phyloP scores from a whole-genome alignment of 2,797 vertebrate genomes.

The Nyctalus aviator region DNA sequence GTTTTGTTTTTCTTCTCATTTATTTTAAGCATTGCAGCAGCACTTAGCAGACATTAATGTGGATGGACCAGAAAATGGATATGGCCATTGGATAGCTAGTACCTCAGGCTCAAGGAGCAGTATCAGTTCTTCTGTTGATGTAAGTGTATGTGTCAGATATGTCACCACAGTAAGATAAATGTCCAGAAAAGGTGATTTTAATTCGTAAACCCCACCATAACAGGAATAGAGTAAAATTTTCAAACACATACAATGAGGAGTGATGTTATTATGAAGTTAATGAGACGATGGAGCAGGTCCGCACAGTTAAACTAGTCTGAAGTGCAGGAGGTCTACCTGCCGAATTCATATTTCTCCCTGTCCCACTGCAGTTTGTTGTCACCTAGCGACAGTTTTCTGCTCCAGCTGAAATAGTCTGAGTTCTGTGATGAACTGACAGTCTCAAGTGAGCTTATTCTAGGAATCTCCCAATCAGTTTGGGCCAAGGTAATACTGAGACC shows the following conservation, averaged over 20 bases:
- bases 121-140: slow-evolving; percentile 92
- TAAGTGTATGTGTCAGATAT: slow-evolving; percentile 86
- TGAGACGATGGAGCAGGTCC: background rate
- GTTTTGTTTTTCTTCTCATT: slow-evolving; percentile 18
- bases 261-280: background rate
- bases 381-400: slow-evolving; percentile 1
- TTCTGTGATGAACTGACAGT: background rate
- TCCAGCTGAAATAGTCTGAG: slow-evolving; percentile 17
- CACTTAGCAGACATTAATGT: slow-evolving; percentile 99
- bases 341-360: background rate
- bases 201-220: background rate
- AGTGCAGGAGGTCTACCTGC: background rate
- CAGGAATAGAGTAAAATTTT: slow-evolving; percentile 45
- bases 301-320: background rate
- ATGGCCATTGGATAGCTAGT: slow-evolving; percentile 99
- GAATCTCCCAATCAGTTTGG: background rate
- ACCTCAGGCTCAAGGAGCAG: slow-evolving; percentile 96
- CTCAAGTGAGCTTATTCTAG: background rate
- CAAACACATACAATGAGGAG: background rate
- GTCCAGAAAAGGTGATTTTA: background rate
- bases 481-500: background rate
- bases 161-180: slow-evolving; percentile 3
- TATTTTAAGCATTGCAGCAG: slow-evolving; percentile 93
- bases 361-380: background rate
- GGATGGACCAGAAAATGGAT: slow-evolving; percentile 97